These are phyloP conservation scores for Palythoa caribaeorum DNA, from an alignment of 92 coral and sea anemone species.

Conservation along the genomic window DNA sequence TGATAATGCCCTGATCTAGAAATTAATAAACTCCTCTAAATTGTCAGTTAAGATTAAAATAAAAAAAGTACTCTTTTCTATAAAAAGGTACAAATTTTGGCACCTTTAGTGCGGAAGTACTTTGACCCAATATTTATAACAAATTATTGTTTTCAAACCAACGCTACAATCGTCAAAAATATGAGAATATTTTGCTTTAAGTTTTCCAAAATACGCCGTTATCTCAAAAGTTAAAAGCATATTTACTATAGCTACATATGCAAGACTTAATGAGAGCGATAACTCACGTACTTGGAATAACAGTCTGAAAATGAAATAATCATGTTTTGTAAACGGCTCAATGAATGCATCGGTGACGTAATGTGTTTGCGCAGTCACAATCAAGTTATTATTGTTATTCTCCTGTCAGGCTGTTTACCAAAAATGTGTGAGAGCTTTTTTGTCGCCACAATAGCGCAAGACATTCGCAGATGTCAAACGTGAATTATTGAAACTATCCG, in stretches of 20 bases:
- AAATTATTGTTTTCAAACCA: too few relatives aligned
- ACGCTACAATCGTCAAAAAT: too few relatives aligned
- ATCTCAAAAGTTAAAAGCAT: background rate
- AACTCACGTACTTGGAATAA: background rate
- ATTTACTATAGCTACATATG: background rate
- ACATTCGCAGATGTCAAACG: background rate
- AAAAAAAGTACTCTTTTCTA: too few relatives aligned
- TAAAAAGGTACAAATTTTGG: too few relatives aligned
- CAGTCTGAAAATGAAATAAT: background rate
- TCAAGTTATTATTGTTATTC: background rate
- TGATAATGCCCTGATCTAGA: too few relatives aligned
- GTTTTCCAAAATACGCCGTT: background rate
- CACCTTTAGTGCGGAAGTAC: too few relatives aligned
- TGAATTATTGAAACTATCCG: background rate
- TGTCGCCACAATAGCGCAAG: background rate
- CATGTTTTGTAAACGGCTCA: slow-evolving; percentile 20
- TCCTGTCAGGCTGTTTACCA: background rate
- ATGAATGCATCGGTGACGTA: slow-evolving; percentile 10
- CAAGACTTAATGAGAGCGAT: background rate
- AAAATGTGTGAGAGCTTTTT: background rate
- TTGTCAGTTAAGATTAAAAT: too few relatives aligned
- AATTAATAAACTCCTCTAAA: too few relatives aligned
- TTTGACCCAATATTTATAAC: too few relatives aligned
- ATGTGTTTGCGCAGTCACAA: background rate
- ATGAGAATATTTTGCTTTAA: background rate